Percentiles rank a stretch among this genome's conserved stretches.
These are phyloP conservation scores for Linnaemya tessellans DNA, from an alignment of 2,888 invertebrate species.

Conservation along the genomic window DNA sequence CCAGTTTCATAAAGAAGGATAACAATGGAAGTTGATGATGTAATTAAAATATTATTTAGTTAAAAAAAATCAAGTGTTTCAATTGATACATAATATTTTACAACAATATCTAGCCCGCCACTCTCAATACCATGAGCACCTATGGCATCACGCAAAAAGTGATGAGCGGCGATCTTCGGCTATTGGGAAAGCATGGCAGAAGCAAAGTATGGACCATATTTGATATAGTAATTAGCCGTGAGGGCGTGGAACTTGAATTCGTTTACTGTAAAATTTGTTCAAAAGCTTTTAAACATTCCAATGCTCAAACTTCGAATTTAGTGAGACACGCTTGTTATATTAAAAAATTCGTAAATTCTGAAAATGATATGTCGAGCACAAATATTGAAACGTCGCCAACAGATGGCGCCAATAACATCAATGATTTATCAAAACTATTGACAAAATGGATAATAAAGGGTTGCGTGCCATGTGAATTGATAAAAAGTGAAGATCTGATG, in stretches of 20 bases:
- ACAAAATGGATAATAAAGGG: conserved; percentile 22
- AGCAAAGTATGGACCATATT: conserved; percentile 32
- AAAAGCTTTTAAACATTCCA: background rate
- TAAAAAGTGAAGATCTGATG: background rate
- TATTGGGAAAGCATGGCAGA: background rate
- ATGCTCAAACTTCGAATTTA: conserved; percentile 16
- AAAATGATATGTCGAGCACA: background rate
- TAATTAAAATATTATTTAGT: background rate
- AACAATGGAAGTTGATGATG: background rate
- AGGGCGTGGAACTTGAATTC: conserved; percentile 2
- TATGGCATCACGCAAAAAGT: background rate
- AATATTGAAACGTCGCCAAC: background rate
- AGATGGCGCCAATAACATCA: background rate
- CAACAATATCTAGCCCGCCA: background rate
- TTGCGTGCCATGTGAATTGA: conserved; percentile 8
- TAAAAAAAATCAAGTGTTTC: background rate
- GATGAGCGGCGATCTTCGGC: background rate
- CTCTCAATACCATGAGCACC: background rate
- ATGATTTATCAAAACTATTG: conserved; percentile 3
- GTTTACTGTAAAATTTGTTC: background rate
- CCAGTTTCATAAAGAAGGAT: background rate
- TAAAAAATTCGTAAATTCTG: background rate
- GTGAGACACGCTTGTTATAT: conserved; percentile 14
- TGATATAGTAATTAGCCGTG: background rate
- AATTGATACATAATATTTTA: background rate